phyloP scores from a whole-genome alignment of 1,140 invertebrate genomes.

The Arctopsyche grandis region DNA sequence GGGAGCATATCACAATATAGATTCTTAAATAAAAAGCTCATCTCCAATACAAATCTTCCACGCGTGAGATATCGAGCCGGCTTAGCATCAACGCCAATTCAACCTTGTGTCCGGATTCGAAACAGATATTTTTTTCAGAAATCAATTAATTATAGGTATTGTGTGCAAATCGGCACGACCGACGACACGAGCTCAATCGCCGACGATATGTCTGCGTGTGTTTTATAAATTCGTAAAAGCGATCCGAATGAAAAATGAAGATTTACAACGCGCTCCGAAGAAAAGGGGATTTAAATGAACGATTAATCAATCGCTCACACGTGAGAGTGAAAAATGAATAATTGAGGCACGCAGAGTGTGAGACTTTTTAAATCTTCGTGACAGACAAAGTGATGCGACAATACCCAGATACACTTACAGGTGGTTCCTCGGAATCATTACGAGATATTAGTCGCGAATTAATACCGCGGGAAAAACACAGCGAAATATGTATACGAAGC shows the following conservation, averaged over 20 bases:
- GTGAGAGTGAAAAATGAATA: background rate
- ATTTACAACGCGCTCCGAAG: background rate
- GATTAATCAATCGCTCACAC: slow-evolving; percentile 25
- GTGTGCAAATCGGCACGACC: background rate
- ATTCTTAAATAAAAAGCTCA: too few relatives aligned
- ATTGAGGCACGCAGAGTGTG: slow-evolving; percentile 3
- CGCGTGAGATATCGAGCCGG: too few relatives aligned
- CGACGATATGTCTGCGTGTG: too few relatives aligned
- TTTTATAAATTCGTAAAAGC: slow-evolving; percentile 20
- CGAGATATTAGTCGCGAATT: background rate
- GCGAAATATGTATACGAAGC: background rate
- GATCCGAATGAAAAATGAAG: slow-evolving; percentile 18
- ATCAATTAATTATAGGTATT: slow-evolving; percentile 19
- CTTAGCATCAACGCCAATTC: too few relatives aligned
- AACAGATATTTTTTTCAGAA: background rate
- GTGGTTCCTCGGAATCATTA: background rate
- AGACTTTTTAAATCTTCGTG: slow-evolving; percentile 6
- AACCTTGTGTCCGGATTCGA: too few relatives aligned
- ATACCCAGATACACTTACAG: background rate
- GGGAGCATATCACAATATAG: too few relatives aligned
- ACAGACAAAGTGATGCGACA: background rate
- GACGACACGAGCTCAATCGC: background rate
- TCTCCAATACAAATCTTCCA: too few relatives aligned
- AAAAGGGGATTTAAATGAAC: slow-evolving; percentile 32
- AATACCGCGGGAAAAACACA: background rate